Evolutionary conservation across 2,888 invertebrate species (phyloP), one percentile per base, ranked within the genome.

Genomic region (Rhamphomyia laevipes): DNA sequence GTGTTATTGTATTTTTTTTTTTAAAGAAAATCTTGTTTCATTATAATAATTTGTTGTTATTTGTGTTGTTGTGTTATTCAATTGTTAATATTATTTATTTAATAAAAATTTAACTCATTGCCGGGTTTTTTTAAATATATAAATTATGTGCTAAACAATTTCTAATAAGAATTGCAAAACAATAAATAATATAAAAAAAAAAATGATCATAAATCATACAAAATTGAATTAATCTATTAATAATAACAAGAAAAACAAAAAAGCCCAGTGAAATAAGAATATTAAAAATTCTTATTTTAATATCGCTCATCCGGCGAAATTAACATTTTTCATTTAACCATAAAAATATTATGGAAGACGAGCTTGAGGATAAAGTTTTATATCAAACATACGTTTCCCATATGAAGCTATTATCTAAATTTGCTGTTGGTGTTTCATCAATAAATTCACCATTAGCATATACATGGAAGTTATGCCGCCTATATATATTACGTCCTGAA

Each of bases 381-480:
- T 86, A 88, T 71, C 89, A 90, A 77, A 86, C 89, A 31, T 87
- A 87, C 71, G 73, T 86, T 57, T 86, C 88, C 57, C 86, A 89
- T 69, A 81, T 86, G 80, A 89, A 87, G 77, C 76, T 89, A 57
- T 73, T 89, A 65, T 88, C 89, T 46, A 83, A 86, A 68, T 77
- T 84, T 64, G 80, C 84, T 57, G 81, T 87, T 72, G 84, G 84
- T 69, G 74, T 86, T 62, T 84, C 84, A 59, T 69, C 70, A 59
- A 73, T 87, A 61, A 86, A 86, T 73, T 77, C 83, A 63, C 82
- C 83, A 56, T 72, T 82, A 63, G 77, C 80, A 63, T 83, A 87
- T 74, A 74, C 84, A 70, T 87, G 86, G 85, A 81, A 82, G 67
- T 74, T 86, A 72, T 76, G 86, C 65, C 81, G 85, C 62, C 73